Conservation (phyloP, 2,797 vertebrate species). For the Hydrophis major region DNA sequence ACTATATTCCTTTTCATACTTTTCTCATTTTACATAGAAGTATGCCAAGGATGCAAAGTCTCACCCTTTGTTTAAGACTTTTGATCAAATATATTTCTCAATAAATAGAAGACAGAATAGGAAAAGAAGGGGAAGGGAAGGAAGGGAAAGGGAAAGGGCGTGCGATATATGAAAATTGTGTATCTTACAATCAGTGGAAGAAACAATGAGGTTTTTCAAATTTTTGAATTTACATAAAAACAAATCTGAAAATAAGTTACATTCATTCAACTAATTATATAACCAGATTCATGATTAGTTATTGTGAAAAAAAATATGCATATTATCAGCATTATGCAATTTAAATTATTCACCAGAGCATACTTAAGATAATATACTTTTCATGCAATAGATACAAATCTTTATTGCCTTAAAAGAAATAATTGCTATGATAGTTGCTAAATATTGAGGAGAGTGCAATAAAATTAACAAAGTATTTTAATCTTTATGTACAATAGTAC, state of each 20-base stretch:
- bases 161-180: neutral
- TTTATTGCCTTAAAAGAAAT: neutral
- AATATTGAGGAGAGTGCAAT: neutral
- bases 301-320: neutral
- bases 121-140: neutral
- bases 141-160: neutral
- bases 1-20: neutral
- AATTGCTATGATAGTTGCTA: neutral
- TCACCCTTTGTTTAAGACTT: neutral
- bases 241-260: neutral
- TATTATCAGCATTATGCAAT: neutral
- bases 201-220: neutral
- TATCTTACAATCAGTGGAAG: neutral
- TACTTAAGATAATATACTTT: neutral
- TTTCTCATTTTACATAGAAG: slow-evolving; percentile 3
- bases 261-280: neutral
- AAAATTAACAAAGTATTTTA: neutral
- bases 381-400: neutral
- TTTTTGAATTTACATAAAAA: neutral
- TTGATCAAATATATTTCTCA: neutral
- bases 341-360: neutral
- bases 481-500: neutral
- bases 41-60: neutral
- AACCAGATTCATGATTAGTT: neutral
- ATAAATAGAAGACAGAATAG: neutral